A percentile compares a stretch with the other conserved stretches of the same genome.
Conservation (phyloP, 2,797 vertebrate genomes). For the Allobates femoralis region DNA sequence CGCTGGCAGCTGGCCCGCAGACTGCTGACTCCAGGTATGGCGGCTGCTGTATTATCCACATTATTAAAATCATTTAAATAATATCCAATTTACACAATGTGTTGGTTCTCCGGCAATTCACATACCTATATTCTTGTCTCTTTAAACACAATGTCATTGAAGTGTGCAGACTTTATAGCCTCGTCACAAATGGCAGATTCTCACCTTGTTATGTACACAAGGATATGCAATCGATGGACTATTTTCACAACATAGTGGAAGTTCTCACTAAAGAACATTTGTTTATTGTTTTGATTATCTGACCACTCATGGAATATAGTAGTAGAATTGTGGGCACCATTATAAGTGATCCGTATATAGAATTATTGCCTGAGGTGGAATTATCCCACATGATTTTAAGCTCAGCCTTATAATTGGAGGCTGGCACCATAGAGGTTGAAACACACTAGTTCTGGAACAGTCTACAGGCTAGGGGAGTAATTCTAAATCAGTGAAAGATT, state of each 20-base stretch:
- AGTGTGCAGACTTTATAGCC: not conserved
- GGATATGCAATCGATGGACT: not conserved
- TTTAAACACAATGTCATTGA: not conserved
- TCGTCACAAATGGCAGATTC: not conserved
- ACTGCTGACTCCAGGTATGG: not conserved
- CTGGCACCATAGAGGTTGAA: too few relatives aligned
- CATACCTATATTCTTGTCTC: not conserved
- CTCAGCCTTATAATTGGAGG: too few relatives aligned
- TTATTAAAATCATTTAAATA: not conserved
- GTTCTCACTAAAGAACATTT: not conserved
- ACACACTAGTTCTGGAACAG: too few relatives aligned
- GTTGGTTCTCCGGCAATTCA: not conserved
- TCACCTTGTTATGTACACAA: slow-evolving; percentile 12
- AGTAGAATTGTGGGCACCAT: too few relatives aligned
- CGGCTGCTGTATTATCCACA: not conserved
- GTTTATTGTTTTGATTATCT: too few relatives aligned
- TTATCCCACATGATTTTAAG: too few relatives aligned
- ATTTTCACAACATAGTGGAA: not conserved
- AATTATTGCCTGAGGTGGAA: too few relatives aligned
- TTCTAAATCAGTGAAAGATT: too few relatives aligned
- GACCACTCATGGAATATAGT: too few relatives aligned
- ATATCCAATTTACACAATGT: not conserved
- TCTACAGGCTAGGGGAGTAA: too few relatives aligned
- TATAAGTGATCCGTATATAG: too few relatives aligned
- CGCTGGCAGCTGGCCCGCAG: not conserved